These are phyloP conservation scores for Diabrotica virgifera DNA, from an alignment of 1,140 invertebrate genomes.

Conservation along the genomic window DNA sequence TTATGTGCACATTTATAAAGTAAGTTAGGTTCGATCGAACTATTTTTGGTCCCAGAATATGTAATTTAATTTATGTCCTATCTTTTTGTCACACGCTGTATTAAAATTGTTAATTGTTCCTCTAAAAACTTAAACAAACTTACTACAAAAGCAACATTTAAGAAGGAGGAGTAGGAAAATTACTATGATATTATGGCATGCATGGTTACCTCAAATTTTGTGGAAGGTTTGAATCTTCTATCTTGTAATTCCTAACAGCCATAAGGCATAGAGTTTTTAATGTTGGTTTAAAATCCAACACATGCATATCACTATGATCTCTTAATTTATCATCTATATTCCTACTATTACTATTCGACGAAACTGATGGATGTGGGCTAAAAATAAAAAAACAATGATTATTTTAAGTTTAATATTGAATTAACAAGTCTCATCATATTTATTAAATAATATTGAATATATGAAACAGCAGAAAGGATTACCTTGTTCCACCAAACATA, in stretches of 20 bases:
- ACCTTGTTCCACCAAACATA: constrained; percentile 85
- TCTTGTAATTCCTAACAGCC: constrained; percentile 59
- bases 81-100: no score
- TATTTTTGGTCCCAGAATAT: no score
- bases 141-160: no score
- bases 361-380: constrained; percentile 29
- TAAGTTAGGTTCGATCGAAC: no score
- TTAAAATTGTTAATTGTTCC: no score
- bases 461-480: constrained; percentile 26
- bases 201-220: constrained; percentile 57
- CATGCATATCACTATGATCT: constrained; percentile 75
- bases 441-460: no score
- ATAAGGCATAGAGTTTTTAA: constrained; percentile 68
- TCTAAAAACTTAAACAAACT: no score
- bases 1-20: no score
- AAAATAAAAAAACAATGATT: constrained; percentile 20
- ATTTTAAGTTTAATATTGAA: constrained; percentile 4
- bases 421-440: no score
- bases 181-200: neutral
- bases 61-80: no score
- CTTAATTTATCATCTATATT: constrained; percentile 49
- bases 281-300: constrained; percentile 70
- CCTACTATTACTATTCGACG: constrained; percentile 17
- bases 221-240: constrained; percentile 62
- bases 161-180: neutral